phyloP scores from a whole-genome alignment of 1,140 invertebrate genomes.

The Pararge aegeria region DNA sequence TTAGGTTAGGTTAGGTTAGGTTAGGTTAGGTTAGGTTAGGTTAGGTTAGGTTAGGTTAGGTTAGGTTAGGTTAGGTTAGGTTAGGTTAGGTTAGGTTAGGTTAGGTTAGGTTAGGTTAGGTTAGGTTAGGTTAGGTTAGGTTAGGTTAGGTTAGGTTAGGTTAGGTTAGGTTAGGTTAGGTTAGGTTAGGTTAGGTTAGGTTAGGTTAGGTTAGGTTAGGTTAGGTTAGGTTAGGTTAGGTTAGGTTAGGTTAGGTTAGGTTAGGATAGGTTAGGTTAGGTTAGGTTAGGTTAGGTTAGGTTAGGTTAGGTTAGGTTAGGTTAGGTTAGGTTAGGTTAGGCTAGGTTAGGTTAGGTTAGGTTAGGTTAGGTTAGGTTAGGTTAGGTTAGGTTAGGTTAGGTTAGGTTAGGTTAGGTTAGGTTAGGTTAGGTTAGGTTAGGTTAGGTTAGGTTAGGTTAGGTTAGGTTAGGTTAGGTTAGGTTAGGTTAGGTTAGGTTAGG shows the following conservation, averaged over 20 bases:
- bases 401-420: constrained; percentile 11
- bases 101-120: constrained; percentile 16
- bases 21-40: constrained; percentile 9
- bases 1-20: constrained; percentile 1
- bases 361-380: constrained; percentile 11
- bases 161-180: constrained; percentile 15
- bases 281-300: constrained; percentile 13
- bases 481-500: constrained; percentile 11
- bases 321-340: constrained; percentile 11
- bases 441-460: constrained; percentile 11
- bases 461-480: constrained; percentile 11
- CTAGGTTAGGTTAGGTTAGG: constrained; percentile 9
- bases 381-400: constrained; percentile 11
- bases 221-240: constrained; percentile 10
- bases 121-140: constrained; percentile 16
- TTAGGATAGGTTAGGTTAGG: constrained; percentile 15
- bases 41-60: constrained; percentile 10
- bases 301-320: constrained; percentile 11
- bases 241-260: constrained; percentile 14
- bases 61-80: constrained; percentile 16
- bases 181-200: constrained; percentile 15
- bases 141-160: constrained; percentile 16
- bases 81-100: constrained; percentile 16
- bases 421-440: constrained; percentile 11
- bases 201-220: constrained; percentile 16